Evolutionary conservation across 2,113 vertebrate species (phyloP).

Genomic region (Irena cyanogastra): DNA sequence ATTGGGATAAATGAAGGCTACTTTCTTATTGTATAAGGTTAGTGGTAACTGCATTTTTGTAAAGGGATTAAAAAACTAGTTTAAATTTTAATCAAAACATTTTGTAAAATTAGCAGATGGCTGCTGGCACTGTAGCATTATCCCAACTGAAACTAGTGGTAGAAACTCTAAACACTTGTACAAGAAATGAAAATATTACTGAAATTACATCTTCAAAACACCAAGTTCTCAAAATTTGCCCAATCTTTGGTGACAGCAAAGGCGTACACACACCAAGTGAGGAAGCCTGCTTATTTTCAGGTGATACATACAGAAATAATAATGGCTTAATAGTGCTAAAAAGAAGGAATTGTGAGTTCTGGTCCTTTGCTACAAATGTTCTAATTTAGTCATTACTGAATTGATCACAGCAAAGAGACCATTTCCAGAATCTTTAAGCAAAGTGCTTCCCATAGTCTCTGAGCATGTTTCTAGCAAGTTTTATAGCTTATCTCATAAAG

Average conservation of each 20-base stretch:
- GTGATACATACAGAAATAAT: not conserved
- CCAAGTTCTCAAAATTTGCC: not conserved
- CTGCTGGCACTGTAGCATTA: conserved; percentile 35
- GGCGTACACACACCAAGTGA: not conserved
- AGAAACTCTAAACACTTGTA: not conserved
- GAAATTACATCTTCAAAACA: conserved; percentile 22
- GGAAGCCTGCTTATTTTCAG: not conserved
- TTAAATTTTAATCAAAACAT: conserved; percentile 51
- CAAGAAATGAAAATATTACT: conserved; percentile 17
- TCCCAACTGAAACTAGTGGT: conserved; percentile 37
- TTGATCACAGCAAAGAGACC: not conserved
- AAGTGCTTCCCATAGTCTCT: not conserved
- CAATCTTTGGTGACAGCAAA: not conserved
- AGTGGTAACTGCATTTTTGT: not conserved
- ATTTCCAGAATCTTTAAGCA: not conserved
- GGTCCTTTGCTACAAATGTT: not conserved
- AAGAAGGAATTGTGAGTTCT: not conserved
- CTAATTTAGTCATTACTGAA: not conserved
- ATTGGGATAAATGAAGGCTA: not conserved
- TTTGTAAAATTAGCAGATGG: conserved; percentile 64
- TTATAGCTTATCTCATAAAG: not conserved
- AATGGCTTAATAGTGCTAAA: not conserved
- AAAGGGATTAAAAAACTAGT: conserved; percentile 31
- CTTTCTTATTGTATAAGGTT: not conserved
- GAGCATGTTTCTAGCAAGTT: not conserved